These are phyloP conservation scores for Parus major DNA, from an alignment of 2,113 vertebrate genomes.

Conservation along the genomic window DNA sequence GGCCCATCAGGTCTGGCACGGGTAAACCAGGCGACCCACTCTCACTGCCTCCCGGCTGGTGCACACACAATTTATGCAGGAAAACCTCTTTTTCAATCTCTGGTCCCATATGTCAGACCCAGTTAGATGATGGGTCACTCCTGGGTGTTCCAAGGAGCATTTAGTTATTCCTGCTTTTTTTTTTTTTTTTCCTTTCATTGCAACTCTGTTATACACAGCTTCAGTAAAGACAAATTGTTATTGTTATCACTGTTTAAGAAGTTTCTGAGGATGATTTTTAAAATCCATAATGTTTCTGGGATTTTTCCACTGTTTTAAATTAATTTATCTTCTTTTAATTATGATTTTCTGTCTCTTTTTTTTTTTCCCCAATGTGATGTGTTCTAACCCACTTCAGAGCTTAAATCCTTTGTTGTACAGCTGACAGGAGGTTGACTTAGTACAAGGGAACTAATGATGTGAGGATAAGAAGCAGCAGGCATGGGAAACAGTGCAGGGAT, in stretches of 20 bases:
- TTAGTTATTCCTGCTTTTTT: not conserved
- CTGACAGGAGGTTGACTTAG: not conserved
- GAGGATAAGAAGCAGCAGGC: not conserved
- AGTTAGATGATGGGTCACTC: not conserved
- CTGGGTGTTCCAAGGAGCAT: not conserved
- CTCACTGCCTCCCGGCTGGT: not conserved
- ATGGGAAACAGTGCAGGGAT: not conserved
- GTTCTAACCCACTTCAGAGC: not conserved
- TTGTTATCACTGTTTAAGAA: not conserved
- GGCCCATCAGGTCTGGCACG: not conserved
- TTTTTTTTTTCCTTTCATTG: not conserved
- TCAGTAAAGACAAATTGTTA: not conserved
- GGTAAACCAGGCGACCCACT: not conserved
- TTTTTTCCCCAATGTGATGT: not conserved
- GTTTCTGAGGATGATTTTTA: not conserved
- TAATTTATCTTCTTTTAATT: not conserved
- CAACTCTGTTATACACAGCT: not conserved
- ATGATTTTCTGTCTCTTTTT: not conserved
- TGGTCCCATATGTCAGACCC: constrained; percentile 5
- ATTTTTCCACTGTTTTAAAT: not conserved
- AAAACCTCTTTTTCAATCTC: not conserved
- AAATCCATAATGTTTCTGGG: not conserved
- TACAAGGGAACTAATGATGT: not conserved
- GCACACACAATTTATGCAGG: not conserved
- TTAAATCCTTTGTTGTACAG: not conserved